Percentiles rank a stretch among this genome's conserved stretches.
phyloP scores from a whole-genome alignment of 2,888 invertebrate genomes.

The Kryphioiulus occultus region DNA sequence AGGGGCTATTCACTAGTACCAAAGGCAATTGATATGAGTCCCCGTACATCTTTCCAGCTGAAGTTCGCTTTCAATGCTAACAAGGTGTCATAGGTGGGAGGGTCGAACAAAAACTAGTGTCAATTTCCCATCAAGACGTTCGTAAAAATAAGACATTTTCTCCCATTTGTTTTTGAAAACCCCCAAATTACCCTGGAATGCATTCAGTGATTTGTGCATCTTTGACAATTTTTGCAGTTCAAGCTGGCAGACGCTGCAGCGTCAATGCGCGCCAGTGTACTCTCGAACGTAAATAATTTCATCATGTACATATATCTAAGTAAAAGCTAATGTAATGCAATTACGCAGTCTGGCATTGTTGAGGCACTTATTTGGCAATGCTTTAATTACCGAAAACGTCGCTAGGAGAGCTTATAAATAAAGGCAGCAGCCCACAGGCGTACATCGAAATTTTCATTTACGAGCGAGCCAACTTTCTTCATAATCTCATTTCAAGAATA shows the following conservation, averaged over 20 bases:
- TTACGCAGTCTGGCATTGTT: conserved; percentile 27
- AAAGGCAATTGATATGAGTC: too few relatives aligned
- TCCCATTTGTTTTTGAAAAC: too few relatives aligned
- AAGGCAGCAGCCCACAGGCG: neutral
- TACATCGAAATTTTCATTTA: neutral
- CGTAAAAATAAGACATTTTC: too few relatives aligned
- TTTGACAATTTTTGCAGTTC: neutral
- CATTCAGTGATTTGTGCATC: neutral
- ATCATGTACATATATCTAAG: conserved; percentile 35
- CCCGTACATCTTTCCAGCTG: too few relatives aligned
- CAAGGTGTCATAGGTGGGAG: too few relatives aligned
- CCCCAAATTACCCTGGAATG: neutral
- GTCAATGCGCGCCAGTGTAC: neutral
- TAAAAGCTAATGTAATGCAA: conserved; percentile 31
- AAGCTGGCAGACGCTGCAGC: neutral
- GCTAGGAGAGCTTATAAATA: conserved; percentile 27
- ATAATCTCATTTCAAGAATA: conserved; percentile 25
- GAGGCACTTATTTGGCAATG: conserved; percentile 22
- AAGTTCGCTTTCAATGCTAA: too few relatives aligned
- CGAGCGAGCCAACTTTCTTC: conserved; percentile 10
- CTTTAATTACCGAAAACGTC: conserved; percentile 35
- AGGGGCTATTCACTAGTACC: too few relatives aligned
- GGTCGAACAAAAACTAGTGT: too few relatives aligned
- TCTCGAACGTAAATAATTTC: conserved; percentile 17
- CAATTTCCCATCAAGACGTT: too few relatives aligned